A percentile compares a stretch with the other conserved stretches of the same genome.
Conservation (phyloP, 2,113 vertebrate genomes). For the Merops nubicus region DNA sequence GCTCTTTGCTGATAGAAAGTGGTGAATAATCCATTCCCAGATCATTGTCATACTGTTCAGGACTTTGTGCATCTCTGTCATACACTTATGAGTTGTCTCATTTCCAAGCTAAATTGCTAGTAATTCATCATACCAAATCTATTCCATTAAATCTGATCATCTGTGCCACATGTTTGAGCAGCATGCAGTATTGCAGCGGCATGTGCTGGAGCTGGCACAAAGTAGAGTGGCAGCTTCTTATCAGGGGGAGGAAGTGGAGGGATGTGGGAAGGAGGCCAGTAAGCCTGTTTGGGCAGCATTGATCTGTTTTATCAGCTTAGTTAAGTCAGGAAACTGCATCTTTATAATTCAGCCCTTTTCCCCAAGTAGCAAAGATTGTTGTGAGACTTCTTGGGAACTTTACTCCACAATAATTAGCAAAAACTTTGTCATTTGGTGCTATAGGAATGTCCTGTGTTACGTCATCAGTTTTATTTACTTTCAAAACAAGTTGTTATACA, state of each 20-base stretch:
- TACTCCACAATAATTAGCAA: not conserved
- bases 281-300: not conserved
- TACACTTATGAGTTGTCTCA: not conserved
- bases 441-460: not conserved
- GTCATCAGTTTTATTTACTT: not conserved
- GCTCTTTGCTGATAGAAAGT: not conserved
- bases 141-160: not conserved
- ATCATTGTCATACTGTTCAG: not conserved
- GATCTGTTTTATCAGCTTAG: not conserved
- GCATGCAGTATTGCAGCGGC: not conserved
- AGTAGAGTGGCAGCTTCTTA: not conserved
- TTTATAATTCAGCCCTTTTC: not conserved
- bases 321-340: not conserved
- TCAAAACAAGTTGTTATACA: not conserved
- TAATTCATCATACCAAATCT: not conserved
- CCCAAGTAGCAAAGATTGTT: not conserved
- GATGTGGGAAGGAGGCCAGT: not conserved
- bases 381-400: not conserved
- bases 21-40: not conserved
- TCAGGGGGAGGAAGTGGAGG: not conserved
- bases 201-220: not conserved
- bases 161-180: not conserved
- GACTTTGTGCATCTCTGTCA: not conserved
- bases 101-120: not conserved
- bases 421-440: not conserved